A percentile compares a stretch with the other conserved stretches of the same genome.
These are phyloP conservation scores for Poeciliopsis gracilis DNA, from an alignment of 2,797 vertebrate species.

Conservation along the genomic window DNA sequence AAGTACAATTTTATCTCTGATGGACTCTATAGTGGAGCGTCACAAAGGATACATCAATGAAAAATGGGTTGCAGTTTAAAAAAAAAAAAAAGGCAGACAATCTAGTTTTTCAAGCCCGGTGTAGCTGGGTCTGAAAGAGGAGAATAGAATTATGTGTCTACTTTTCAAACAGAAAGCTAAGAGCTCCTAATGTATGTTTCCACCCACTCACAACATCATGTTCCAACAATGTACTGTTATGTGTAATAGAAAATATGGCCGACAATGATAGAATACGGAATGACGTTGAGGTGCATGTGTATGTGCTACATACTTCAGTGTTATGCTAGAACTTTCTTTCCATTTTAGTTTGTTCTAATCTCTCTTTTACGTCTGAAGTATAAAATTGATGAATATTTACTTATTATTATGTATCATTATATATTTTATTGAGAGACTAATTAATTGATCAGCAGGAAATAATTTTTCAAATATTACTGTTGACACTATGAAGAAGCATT, in stretches of 20 bases:
- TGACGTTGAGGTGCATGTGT: background rate
- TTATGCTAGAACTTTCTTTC: background rate
- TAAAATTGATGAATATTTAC: background rate
- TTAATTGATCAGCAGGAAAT: background rate
- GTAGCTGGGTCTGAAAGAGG: conserved; percentile 20
- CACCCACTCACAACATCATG: conserved; percentile 2
- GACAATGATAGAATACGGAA: background rate
- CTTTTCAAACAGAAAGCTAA: background rate
- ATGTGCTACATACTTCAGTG: background rate
- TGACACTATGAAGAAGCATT: background rate
- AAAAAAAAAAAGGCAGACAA: conserved; percentile 14
- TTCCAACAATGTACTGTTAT: background rate
- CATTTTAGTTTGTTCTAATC: background rate
- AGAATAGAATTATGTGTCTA: conserved; percentile 12
- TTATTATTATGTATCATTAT: background rate
- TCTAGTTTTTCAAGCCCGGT: conserved; percentile 32
- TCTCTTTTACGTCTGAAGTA: background rate
- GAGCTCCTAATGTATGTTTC: conserved; percentile 6
- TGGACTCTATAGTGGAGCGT: conserved; percentile 46
- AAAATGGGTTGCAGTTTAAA: conserved; percentile 46
- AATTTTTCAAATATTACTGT: background rate
- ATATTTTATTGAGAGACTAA: background rate
- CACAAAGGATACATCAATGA: conserved; percentile 54
- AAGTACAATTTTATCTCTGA: conserved; percentile 68
- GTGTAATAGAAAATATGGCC: background rate